Base-by-base conservation (phyloP, 2,888 invertebrate genomes). In the Bellardia pandia region DNA sequence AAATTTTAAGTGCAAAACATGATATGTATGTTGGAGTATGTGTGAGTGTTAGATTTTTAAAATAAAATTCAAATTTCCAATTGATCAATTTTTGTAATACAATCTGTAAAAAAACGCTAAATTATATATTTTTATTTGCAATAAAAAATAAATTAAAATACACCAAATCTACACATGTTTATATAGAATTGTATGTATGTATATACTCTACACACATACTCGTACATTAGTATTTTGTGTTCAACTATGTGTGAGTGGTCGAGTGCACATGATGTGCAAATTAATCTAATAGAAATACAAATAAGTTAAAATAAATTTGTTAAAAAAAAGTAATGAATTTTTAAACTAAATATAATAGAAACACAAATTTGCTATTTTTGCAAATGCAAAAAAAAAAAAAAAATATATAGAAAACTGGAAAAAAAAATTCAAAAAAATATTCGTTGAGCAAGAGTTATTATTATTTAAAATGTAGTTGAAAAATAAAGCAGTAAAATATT, bases 11-110 rank as follows among this genome's bases (percentile, higher is more conserved):
- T 45, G 33, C 56, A 56, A 37, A 6, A 37, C 37, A 37, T 37
- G 6, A 37, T 33, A 33, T 53, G 6, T 45, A 45, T 11, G 2
- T 45, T 53, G 23, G 6, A 37, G 37, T 6, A 4, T 3, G 7
- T n/a, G 2, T 53, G 16, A 53, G 51, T 69, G 40, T 33, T n/a
- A 37, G 13, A n/a, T 11, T 45, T 45, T 78, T 48, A 9, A 56
- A 42, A 11, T 81, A 64, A 83, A 77, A 71, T 64, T 62, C 33
- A 83, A 64, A 77, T 83, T 86, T 86, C 68, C 82, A 82, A 75
- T 75, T 86, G 78, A 79, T 83, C 69, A 83, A 71, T 79, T 86
- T 82, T 48, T 51, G 16, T 62, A 45, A 62, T 51, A 33, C 68
- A 68, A 74, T 60, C 30, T 42, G 56, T 11, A 16, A 56, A 23